phyloP scores from a whole-genome alignment of 1,140 invertebrate genomes.

The Cyclina sinensis region DNA sequence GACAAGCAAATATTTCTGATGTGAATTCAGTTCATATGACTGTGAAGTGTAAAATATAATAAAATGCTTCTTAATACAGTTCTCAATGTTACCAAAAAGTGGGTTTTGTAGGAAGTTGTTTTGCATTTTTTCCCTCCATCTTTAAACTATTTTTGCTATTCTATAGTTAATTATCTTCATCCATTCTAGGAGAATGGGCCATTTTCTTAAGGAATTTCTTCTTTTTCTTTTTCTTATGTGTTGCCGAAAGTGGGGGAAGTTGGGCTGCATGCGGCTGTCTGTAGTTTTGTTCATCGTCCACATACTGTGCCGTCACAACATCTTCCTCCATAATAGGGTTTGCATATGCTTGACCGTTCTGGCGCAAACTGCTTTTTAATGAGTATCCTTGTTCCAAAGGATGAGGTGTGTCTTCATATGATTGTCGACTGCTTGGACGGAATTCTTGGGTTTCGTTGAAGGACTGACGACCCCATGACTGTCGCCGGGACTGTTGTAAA shows the following conservation, averaged over 20 bases:
- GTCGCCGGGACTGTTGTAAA: neutral
- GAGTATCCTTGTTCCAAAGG: conserved; percentile 43
- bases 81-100: neutral
- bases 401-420: conserved; percentile 35
- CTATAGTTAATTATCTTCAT: conserved; percentile 2
- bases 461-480: neutral
- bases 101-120: neutral
- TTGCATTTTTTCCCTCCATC: neutral
- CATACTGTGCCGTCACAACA: conserved; percentile 46
- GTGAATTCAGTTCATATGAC: too few species aligned
- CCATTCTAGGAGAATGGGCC: conserved; percentile 38
- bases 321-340: conserved; percentile 31
- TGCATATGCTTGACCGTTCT: conserved; percentile 8
- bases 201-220: conserved; percentile 74
- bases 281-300: conserved; percentile 10
- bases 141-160: neutral
- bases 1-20: too few species aligned
- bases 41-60: too few species aligned
- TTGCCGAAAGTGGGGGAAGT: conserved; percentile 65
- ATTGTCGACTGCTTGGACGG: conserved; percentile 19
- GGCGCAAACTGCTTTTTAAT: neutral
- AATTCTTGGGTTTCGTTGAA: conserved; percentile 35
- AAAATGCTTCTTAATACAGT: neutral
- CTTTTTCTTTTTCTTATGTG: conserved; percentile 72
- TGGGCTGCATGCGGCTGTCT: conserved; percentile 12